Percentiles rank a stretch among this genome's conserved stretches.
Evolutionary conservation across 2,888 invertebrate species (phyloP).

Genomic region (Orthonychiurus folsomi): DNA sequence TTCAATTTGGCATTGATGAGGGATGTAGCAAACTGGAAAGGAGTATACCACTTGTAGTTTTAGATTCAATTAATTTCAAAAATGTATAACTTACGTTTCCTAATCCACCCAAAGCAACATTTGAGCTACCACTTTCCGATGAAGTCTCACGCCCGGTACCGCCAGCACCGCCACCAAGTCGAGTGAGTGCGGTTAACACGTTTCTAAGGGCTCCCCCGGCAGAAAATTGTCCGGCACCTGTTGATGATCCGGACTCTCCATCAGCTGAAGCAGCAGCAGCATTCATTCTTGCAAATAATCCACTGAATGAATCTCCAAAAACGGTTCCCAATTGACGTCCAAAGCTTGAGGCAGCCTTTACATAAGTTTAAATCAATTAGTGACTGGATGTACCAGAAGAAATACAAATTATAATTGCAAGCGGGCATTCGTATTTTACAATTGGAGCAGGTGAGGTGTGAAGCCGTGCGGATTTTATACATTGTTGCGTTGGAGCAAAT

Average conservation of each 20-base stretch:
- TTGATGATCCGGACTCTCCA: neutral
- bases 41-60: constrained; percentile 3
- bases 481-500: too few species aligned
- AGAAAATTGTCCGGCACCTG: constrained; percentile 16
- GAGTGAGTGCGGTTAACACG: constrained; percentile 17
- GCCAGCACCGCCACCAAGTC: constrained; percentile 8
- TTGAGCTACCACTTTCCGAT: constrained; percentile 16
- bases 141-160: constrained; percentile 4
- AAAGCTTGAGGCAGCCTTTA: constrained; percentile 40
- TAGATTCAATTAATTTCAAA: neutral
- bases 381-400: too few species aligned
- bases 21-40: constrained; percentile 38
- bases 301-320: constrained; percentile 39
- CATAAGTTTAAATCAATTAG: neutral
- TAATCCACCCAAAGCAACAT: constrained; percentile 40
- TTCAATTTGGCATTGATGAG: constrained; percentile 40
- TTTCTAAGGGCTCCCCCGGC: constrained; percentile 9
- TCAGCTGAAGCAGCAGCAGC: constrained; percentile 14
- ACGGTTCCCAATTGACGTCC: constrained; percentile 40
- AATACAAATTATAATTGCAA: too few species aligned
- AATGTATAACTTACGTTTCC: constrained; percentile 41
- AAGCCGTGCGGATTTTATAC: too few species aligned
- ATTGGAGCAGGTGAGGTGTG: too few species aligned
- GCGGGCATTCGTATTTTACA: too few species aligned
- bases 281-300: constrained; percentile 35